These are phyloP conservation scores for Galago senegalensis DNA, from an alignment of 2,797 vertebrate genomes.

Conservation along the genomic window DNA sequence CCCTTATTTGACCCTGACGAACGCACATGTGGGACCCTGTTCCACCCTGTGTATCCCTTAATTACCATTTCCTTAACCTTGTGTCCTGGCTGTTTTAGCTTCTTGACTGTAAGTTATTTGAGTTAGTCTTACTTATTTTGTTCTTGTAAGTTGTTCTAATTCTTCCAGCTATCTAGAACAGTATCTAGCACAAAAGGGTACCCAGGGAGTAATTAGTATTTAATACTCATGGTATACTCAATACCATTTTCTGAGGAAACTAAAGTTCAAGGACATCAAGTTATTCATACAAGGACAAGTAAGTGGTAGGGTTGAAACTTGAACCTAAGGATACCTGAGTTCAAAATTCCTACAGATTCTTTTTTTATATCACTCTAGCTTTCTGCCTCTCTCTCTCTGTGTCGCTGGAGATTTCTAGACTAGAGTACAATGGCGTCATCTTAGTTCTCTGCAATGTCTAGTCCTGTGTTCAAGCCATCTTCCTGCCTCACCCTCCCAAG, in stretches of 20 bases:
- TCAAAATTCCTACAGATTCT: not conserved
- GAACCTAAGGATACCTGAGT: not conserved
- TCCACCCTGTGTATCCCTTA: not conserved
- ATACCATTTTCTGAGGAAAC: constrained; percentile 12
- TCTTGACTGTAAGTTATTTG: not conserved
- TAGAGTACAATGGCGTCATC: not conserved
- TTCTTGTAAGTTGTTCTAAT: not conserved
- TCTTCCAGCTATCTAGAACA: not conserved
- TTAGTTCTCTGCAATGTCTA: not conserved
- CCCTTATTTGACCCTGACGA: not conserved
- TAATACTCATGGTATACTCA: not conserved
- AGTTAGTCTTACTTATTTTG: not conserved
- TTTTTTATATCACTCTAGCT: not conserved
- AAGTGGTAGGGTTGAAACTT: not conserved
- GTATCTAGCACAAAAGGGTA: not conserved
- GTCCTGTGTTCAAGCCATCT: not conserved
- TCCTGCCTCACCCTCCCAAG: not conserved
- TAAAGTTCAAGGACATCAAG: not conserved
- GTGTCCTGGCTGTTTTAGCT: not conserved
- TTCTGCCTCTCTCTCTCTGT: not conserved
- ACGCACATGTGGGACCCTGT: not conserved
- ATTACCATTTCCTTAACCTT: not conserved
- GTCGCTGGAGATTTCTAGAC: too few relatives aligned
- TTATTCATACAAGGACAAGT: constrained; percentile 35
- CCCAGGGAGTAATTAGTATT: not conserved